These are phyloP conservation scores for Thecocarcelia acutangulata DNA, from an alignment of 2,888 invertebrate genomes.

Conservation along the genomic window DNA sequence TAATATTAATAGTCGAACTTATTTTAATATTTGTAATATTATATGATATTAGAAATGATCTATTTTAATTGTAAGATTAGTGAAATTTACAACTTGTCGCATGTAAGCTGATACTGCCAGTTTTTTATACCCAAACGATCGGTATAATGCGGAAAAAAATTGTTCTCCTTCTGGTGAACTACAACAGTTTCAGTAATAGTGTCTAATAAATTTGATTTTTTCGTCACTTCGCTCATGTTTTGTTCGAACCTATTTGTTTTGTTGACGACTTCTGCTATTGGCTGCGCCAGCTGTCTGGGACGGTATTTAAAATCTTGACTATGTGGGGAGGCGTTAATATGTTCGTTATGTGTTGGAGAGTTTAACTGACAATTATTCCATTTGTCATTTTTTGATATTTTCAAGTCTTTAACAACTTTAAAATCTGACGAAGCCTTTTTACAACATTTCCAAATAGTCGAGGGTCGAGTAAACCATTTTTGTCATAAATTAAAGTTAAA, in stretches of 20 bases:
- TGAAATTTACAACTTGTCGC: conserved; percentile 78
- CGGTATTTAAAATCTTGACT: conserved; percentile 37
- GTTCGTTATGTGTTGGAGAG: conserved; percentile 66
- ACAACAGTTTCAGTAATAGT: conserved; percentile 74
- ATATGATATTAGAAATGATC: too few species aligned
- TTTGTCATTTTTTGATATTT: conserved; percentile 16
- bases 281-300: conserved; percentile 29
- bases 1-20: too few species aligned
- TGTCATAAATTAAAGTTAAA: conserved; percentile 78
- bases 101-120: conserved; percentile 82
- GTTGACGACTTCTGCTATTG: conserved; percentile 24
- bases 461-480: conserved; percentile 80
- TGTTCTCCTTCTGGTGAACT: conserved; percentile 74
- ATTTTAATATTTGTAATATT: too few species aligned
- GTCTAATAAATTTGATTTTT: conserved; percentile 67
- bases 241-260: conserved; percentile 22
- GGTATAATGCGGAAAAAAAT: conserved; percentile 25
- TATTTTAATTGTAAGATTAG: too few species aligned
- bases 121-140: conserved; percentile 77
- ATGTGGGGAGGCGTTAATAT: conserved; percentile 48
- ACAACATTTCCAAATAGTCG: conserved; percentile 75
- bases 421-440: conserved; percentile 57
- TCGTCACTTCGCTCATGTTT: conserved; percentile 48
- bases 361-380: conserved; percentile 48
- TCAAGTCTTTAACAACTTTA: conserved; percentile 45